Conservation (phyloP, 2,113 vertebrate species). For the Podarcis raffonei region DNA sequence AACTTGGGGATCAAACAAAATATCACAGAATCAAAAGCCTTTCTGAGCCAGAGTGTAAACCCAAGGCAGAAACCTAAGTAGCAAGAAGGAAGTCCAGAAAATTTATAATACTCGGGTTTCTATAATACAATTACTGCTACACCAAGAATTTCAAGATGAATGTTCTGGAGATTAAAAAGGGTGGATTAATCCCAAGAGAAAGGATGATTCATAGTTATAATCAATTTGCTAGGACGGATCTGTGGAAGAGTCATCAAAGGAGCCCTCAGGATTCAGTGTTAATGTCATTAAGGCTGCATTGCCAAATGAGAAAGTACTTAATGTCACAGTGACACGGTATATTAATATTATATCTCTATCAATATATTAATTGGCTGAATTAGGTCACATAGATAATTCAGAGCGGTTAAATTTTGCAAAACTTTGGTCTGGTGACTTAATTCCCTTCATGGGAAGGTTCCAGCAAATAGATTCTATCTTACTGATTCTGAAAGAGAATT, state of each 20-base stretch:
- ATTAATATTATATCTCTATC: conserved; percentile 1
- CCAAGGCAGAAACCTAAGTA: background rate
- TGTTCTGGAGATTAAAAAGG: conserved; percentile 2
- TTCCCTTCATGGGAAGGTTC: background rate
- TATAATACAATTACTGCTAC: background rate
- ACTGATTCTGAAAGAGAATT: background rate
- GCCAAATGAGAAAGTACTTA: conserved; percentile 3
- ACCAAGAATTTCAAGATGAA: background rate
- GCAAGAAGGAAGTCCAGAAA: background rate
- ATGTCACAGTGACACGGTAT: background rate
- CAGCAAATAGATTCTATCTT: background rate
- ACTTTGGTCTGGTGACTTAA: background rate
- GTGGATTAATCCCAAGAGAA: conserved; percentile 13
- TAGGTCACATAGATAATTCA: background rate
- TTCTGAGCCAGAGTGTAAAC: background rate
- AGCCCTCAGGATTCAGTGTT: background rate
- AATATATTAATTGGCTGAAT: conserved; percentile 14
- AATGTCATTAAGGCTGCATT: conserved; percentile 6
- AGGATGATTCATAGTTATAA: conserved; percentile 23
- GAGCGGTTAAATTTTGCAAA: background rate
- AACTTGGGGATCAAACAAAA: background rate
- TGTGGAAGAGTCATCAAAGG: conserved; percentile 1
- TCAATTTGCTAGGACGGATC: conserved; percentile 1
- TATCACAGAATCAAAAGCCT: background rate
- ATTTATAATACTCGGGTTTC: background rate